These are phyloP conservation scores for Mustela nigripes DNA, from an alignment of 2,113 vertebrate genomes.

Conservation along the genomic window DNA sequence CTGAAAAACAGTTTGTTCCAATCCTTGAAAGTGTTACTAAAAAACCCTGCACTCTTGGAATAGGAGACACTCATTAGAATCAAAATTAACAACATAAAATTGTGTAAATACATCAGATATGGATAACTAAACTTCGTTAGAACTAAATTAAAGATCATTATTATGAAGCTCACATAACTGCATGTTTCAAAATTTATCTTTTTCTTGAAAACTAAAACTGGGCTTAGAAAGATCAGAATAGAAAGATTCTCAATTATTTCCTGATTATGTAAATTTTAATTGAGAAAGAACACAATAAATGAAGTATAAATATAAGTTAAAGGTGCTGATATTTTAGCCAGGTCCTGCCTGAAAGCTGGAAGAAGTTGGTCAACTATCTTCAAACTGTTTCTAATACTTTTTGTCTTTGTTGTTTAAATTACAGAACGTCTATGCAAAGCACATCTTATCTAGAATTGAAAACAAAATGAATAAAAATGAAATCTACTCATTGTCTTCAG, in stretches of 20 bases:
- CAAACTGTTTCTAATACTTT: background rate
- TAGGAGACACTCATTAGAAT: background rate
- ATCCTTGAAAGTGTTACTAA: background rate
- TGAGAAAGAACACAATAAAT: background rate
- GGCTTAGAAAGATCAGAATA: background rate
- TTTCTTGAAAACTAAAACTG: background rate
- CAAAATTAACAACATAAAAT: slow-evolving; percentile 37
- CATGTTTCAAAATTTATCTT: background rate
- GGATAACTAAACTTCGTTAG: background rate
- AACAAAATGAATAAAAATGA: slow-evolving; percentile 18
- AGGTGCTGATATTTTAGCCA: background rate
- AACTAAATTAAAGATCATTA: background rate
- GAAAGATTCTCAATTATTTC: background rate
- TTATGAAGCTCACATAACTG: background rate
- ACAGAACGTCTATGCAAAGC: background rate
- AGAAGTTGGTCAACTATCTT: background rate
- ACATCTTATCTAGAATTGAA: background rate
- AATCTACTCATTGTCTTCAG: background rate
- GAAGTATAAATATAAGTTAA: background rate
- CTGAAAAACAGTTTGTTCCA: background rate
- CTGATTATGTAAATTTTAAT: background rate
- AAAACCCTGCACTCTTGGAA: background rate
- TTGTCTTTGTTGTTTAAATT: background rate
- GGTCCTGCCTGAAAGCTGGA: background rate
- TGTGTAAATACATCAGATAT: background rate